Percentiles rank a stretch among this genome's conserved stretches.
phyloP scores from a whole-genome alignment of 2,113 vertebrate species.

The Gymnarchus niloticus region DNA sequence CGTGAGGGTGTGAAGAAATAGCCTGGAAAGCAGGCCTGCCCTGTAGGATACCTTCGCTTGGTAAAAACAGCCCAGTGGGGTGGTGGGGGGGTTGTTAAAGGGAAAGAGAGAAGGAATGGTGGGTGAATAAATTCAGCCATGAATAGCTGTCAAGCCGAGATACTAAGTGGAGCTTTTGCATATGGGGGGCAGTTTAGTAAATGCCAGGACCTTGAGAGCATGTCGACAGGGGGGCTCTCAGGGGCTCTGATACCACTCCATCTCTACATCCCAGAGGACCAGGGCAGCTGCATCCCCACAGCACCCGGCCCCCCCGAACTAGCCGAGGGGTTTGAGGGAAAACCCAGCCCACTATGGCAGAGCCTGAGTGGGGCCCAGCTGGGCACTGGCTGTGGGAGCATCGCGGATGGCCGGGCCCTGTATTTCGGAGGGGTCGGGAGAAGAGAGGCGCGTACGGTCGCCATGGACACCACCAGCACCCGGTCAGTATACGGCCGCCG shows the following conservation, averaged over 20 bases:
- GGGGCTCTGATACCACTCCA: not conserved
- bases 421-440: conserved; percentile 87
- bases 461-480: conserved; percentile 88
- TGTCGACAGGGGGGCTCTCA: not conserved
- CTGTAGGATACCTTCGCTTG: no score
- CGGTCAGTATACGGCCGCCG: conserved; percentile 49
- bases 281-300: conserved; percentile 85
- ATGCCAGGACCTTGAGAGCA: not conserved
- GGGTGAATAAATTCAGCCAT: no score
- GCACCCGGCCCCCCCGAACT: conserved; percentile 82
- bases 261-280: conserved; percentile 64
- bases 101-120: no score
- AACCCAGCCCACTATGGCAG: conserved; percentile 91
- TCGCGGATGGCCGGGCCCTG: conserved; percentile 84
- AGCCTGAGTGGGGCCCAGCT: conserved; percentile 83
- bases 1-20: not conserved
- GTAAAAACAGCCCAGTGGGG: no score
- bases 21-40: not conserved
- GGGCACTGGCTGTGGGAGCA: conserved; percentile 82
- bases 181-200: not conserved
- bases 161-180: not conserved
- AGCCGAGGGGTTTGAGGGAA: conserved; percentile 91
- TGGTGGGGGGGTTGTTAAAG: not conserved
- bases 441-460: conserved; percentile 81
- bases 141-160: not conserved